These are phyloP conservation scores for Corynorhinus townsendii DNA, from an alignment of 2,113 vertebrate species.

Conservation along the genomic window DNA sequence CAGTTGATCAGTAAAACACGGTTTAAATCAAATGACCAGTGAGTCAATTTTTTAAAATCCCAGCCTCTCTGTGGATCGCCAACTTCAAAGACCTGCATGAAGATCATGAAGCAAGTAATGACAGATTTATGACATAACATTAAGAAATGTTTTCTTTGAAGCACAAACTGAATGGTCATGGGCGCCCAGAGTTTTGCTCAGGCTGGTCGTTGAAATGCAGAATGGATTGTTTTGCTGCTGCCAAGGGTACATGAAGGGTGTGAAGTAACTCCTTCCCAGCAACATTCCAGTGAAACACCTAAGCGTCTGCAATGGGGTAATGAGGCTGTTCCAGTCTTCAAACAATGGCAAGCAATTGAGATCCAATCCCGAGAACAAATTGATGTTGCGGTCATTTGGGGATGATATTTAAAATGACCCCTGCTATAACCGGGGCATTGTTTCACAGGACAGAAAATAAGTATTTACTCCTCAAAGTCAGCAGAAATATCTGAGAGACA, in stretches of 20 bases:
- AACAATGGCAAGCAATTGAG: not conserved
- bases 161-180: slow-evolving; percentile 75
- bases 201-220: slow-evolving; percentile 50
- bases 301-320: slow-evolving; percentile 37
- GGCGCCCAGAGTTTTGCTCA: slow-evolving; percentile 52
- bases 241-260: slow-evolving; percentile 54
- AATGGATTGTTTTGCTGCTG: slow-evolving; percentile 23
- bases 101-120: slow-evolving; percentile 77
- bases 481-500: not conserved
- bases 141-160: slow-evolving; percentile 81
- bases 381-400: slow-evolving; percentile 13
- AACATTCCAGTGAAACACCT: slow-evolving; percentile 57
- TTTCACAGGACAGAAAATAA: slow-evolving; percentile 34
- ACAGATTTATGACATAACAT: slow-evolving; percentile 82
- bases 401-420: slow-evolving; percentile 45
- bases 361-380: slow-evolving; percentile 21
- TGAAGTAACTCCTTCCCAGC: slow-evolving; percentile 34
- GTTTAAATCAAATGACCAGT: slow-evolving; percentile 71
- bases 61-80: slow-evolving; percentile 68
- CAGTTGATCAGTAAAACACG: slow-evolving; percentile 76
- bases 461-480: slow-evolving; percentile 8
- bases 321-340: not conserved
- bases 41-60: slow-evolving; percentile 66
- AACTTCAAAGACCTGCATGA: slow-evolving; percentile 76
- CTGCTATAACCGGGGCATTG: not conserved